phyloP scores from a whole-genome alignment of 2,113 vertebrate species.

The Menidia beryllina region DNA sequence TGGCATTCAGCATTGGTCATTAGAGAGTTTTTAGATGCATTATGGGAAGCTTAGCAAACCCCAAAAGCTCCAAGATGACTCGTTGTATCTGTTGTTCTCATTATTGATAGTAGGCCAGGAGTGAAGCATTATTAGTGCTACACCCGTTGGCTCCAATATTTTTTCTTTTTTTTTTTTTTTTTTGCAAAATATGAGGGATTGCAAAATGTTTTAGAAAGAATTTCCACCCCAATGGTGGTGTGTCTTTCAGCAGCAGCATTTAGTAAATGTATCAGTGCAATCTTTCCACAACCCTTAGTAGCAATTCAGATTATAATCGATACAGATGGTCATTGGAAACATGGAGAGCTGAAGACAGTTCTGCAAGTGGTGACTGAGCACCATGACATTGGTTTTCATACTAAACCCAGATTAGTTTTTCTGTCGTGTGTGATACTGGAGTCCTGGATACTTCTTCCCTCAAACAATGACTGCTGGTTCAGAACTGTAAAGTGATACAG shows the following conservation, averaged over 20 bases:
- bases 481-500: too few relatives aligned
- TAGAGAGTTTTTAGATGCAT: constrained; percentile 28
- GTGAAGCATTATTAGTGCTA: background rate
- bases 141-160: background rate
- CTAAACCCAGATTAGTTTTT: background rate
- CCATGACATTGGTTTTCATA: background rate
- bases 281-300: background rate
- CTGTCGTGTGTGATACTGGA: background rate
- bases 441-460: background rate
- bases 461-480: too few relatives aligned
- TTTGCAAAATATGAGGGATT: background rate
- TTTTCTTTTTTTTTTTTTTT: background rate
- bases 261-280: background rate
- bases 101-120: background rate
- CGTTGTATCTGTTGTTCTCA: background rate
- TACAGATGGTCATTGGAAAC: background rate
- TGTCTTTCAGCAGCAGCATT: background rate
- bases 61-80: constrained; percentile 2
- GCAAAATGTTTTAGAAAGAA: too few relatives aligned
- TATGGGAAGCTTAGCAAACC: background rate
- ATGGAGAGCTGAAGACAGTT: background rate
- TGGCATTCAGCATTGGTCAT: constrained; percentile 22
- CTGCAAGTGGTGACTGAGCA: background rate
- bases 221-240: too few relatives aligned
- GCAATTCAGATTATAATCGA: background rate